Evolutionary conservation across 2,797 vertebrate species (phyloP).

Genomic region (Hephaestus fuliginosus): DNA sequence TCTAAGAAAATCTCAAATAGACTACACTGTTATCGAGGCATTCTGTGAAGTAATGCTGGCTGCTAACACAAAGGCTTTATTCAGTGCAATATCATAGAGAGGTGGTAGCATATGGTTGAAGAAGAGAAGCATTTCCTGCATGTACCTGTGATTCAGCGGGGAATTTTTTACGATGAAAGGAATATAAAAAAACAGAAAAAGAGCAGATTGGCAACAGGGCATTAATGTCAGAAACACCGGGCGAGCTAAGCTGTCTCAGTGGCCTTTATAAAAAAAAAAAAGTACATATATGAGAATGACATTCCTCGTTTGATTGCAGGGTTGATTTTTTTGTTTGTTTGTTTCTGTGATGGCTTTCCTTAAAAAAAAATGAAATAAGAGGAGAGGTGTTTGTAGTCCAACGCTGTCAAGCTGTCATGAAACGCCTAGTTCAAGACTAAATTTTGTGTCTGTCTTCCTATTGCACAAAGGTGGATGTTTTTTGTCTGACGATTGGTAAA

Average conservation of each 20-base stretch:
- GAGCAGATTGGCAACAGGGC: conserved; percentile 65
- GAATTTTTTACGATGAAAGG: conserved; percentile 32
- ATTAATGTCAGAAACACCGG: conserved; percentile 68
- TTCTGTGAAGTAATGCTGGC: conserved; percentile 75
- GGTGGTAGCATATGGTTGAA: conserved; percentile 56
- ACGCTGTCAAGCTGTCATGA: conserved; percentile 83
- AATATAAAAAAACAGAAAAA: neutral
- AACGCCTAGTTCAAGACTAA: conserved; percentile 88
- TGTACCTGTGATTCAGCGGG: conserved; percentile 35
- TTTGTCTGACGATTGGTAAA: conserved; percentile 84
- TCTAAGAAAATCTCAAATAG: conserved; percentile 39
- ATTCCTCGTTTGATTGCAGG: conserved; percentile 62
- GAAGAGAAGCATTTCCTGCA: conserved; percentile 20
- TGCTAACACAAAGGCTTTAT: conserved; percentile 77
- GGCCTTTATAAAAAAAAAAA: conserved; percentile 80
- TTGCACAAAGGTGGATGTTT: conserved; percentile 91
- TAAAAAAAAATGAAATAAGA: conserved; percentile 29
- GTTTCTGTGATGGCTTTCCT: neutral
- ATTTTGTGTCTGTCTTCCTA: conserved; percentile 92
- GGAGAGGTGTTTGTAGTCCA: conserved; percentile 45
- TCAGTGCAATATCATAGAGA: conserved; percentile 77
- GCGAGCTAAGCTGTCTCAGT: conserved; percentile 77
- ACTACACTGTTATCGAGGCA: conserved; percentile 75
- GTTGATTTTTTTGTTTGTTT: conserved; percentile 60
- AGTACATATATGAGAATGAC: conserved; percentile 45